Percentiles rank a stretch among this genome's conserved stretches.
Evolutionary conservation across 2,888 invertebrate genomes (phyloP).

Genomic region (Yponomeuta plumbellus): DNA sequence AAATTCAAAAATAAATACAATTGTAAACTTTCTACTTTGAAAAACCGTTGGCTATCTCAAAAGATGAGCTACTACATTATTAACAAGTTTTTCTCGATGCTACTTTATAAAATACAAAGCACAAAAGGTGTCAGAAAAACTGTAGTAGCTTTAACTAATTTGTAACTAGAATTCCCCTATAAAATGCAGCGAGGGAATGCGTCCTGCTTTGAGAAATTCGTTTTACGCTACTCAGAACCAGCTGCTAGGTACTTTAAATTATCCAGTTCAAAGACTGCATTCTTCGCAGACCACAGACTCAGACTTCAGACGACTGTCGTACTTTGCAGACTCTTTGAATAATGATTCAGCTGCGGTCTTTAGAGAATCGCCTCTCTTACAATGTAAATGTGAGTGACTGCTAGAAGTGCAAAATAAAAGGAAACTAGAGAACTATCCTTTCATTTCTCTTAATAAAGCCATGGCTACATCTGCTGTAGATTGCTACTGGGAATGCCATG

Average conservation of each 20-base stretch:
- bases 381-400: constrained; percentile 49
- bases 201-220: background rate
- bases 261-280: constrained; percentile 6
- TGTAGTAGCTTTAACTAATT: background rate
- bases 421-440: constrained; percentile 35
- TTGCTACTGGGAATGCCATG: constrained; percentile 40
- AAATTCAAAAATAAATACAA: background rate
- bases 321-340: constrained; percentile 12
- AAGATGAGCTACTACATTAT: background rate
- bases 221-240: background rate
- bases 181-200: background rate
- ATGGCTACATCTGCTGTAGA: constrained; percentile 58
- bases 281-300: constrained; percentile 3
- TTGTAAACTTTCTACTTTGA: background rate
- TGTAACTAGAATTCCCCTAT: background rate
- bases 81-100: background rate
- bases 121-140: background rate
- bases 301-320: constrained; percentile 2
- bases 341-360: constrained; percentile 12
- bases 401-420: constrained; percentile 47
- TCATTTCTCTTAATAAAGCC: constrained; percentile 58
- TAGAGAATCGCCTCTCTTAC: constrained; percentile 30
- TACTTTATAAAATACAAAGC: background rate
- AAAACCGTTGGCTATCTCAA: background rate
- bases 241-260: background rate